Base-by-base conservation (phyloP, 1,140 invertebrate genomes). In the Thaumatotibia leucotreta region DNA sequence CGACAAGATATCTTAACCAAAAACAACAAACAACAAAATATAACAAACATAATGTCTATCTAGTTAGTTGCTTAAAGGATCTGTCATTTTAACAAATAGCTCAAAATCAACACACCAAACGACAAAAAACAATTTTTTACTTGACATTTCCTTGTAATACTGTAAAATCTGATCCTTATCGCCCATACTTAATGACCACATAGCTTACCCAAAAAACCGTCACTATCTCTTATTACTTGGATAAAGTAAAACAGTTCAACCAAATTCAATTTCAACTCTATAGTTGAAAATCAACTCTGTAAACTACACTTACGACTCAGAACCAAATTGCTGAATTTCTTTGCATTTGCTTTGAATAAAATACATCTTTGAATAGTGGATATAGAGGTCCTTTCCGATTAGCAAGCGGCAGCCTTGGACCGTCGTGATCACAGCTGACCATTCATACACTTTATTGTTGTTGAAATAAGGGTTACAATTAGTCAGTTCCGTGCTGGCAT, bases 221-320 rank as follows among this genome's bases (percentile, higher is more conserved):
- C 52, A 58, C 52, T 58, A 58, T 58, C 52, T 58, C 23, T 14
- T 17, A 9, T 45, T 45, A 45, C 39, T 45, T 45, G n/a, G n/a
- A 11, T 58, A 58, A 58, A 58, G 52, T 58, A 58, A 58, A 58
- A 27, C 52, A 31, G 52, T 58, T n/a, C n/a, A 58, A 58, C 52
- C 52, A 24, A n/a, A 58, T 58, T 58, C 52, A 58, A 29, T 58
- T 58, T 1, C 14, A 58, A 14, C 52, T 27, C 52, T 27, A 14
- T n/a, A 27, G 8, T 1, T 2, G 11, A 58, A n/a, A 24, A 58
- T 58, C 52, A 31, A 58, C 52, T 31, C 23, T 58, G 14, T 14
- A 4, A 8, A 2, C 9, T 17, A 14, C 1, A 58, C 8, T n/a
- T 58, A 58, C 9, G 27, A 14, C 24, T 58, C 3, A 17, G 8